Evolutionary conservation across 2,888 invertebrate genomes (phyloP), one percentile per base, ranked within the genome.

Genomic region (Megalurothrips usitatus): DNA sequence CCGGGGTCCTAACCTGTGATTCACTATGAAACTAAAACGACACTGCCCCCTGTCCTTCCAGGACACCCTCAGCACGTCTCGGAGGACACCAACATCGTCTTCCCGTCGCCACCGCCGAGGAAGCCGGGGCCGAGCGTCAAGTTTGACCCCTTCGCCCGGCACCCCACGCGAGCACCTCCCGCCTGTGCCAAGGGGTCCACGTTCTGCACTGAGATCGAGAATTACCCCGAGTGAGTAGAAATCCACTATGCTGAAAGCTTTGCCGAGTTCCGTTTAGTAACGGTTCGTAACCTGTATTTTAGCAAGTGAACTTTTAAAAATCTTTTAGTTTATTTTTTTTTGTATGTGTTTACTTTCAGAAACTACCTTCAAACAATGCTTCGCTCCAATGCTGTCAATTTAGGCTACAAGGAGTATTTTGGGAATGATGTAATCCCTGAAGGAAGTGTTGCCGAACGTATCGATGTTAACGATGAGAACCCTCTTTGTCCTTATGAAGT

Each of bases 161-260:
- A 14, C 11, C 28, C 43, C 17, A 48, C 34, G 43, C 19, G 58
- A 3, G n/a, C 10, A 9, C n/a, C 48, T 23, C 80, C 80, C 4
- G 6, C 81, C 68, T 82, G 81, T 78, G 81, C 85, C 14, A 83
- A 86, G 26, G 86, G 85, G 4, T 85, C 85, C 49, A 86, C 88
- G 11, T 89, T 88, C 83, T 90, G 90, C 84, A 88, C 87, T 80
- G 84, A 87, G 43, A 86, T 88, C 19, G 87, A 86, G 49, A 85
- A 87, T 49, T 90, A 90, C 84, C 89, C 89, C 0, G 85, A 49
- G 82, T 83, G 79, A 75, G 78, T 79, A 23, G 17, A 17, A 14
- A n/a, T 58, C n/a, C 52, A 52, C 34, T 43, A 6, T 1, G 52
- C 34, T 43, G 2, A 43, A 43, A 43, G 6, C 6, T 43, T 43